phyloP scores from a whole-genome alignment of 2,113 vertebrate genomes.

The Nerophis ophidion region DNA sequence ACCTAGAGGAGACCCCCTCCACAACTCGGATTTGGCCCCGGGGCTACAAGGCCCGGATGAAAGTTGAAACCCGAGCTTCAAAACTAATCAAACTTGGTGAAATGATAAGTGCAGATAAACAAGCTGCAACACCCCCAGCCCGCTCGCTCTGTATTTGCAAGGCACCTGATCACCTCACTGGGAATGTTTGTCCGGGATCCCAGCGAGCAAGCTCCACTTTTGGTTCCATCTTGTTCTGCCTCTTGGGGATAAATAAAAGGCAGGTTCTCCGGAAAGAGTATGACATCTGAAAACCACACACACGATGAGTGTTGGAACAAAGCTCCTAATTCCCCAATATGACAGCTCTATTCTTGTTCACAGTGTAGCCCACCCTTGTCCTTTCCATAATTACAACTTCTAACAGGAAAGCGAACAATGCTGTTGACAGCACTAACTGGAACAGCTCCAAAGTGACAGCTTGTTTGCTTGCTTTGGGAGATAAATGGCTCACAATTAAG shows the following conservation, averaged over 20 bases:
- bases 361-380: constrained; percentile 7
- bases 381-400: constrained; percentile 29
- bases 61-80: constrained; percentile 54
- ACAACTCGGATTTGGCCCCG: constrained; percentile 47
- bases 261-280: constrained; percentile 20
- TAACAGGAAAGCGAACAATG: constrained; percentile 22
- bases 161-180: constrained; percentile 30
- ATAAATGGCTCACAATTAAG: not conserved
- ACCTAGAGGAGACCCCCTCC: constrained; percentile 48
- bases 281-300: constrained; percentile 11
- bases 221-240: constrained; percentile 16
- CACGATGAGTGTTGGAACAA: constrained; percentile 10
- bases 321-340: constrained; percentile 27
- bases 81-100: constrained; percentile 33
- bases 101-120: constrained; percentile 36
- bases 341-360: constrained; percentile 26
- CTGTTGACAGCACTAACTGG: constrained; percentile 31
- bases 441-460: constrained; percentile 13
- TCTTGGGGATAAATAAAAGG: constrained; percentile 14
- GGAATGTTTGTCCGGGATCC: constrained; percentile 27
- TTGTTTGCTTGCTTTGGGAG: constrained; percentile 12
- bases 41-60: constrained; percentile 33
- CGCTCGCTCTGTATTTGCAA: constrained; percentile 23
- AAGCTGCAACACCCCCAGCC: constrained; percentile 6
- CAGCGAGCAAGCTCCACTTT: constrained; percentile 29